Conservation (phyloP, 2,888 invertebrate genomes). For the Pollenia labialis region DNA sequence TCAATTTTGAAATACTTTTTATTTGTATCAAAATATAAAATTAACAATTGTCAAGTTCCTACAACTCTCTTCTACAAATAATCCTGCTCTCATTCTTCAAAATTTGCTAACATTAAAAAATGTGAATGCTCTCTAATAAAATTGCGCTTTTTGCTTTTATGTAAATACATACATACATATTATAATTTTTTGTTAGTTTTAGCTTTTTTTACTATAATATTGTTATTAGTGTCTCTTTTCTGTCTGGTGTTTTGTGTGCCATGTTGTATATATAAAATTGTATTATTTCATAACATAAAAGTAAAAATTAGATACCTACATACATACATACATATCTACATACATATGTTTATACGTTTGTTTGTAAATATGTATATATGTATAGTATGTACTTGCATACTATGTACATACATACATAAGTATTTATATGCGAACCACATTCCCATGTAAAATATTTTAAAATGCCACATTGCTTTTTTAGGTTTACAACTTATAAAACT, state of each 20-base stretch:
- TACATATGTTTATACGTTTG: background rate
- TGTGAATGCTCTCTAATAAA: background rate
- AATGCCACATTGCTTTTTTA: conserved; percentile 8
- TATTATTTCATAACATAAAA: conserved; percentile 54
- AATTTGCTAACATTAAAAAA: background rate
- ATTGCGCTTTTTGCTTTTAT: conserved; percentile 5
- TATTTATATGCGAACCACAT: conserved; percentile 43
- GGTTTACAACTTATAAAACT: conserved; percentile 10
- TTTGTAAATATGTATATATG: background rate
- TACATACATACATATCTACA: background rate
- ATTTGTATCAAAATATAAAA: too few relatives aligned
- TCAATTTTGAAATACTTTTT: background rate
- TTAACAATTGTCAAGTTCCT: background rate
- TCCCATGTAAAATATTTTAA: conserved; percentile 44
- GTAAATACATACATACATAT: too few relatives aligned
- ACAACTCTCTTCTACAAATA: background rate
- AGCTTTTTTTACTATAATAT: conserved; percentile 2
- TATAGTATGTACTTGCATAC: background rate
- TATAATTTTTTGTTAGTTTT: background rate
- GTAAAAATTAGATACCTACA: background rate
- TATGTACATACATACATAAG: conserved; percentile 4
- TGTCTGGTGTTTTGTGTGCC: conserved; percentile 35
- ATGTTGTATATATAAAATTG: conserved; percentile 21
- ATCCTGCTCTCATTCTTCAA: background rate
- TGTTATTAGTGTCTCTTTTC: conserved; percentile 18